A percentile compares a stretch with the other conserved stretches of the same genome.
phyloP scores from a whole-genome alignment of 2,113 vertebrate genomes.

The Epinephelus lanceolatus region DNA sequence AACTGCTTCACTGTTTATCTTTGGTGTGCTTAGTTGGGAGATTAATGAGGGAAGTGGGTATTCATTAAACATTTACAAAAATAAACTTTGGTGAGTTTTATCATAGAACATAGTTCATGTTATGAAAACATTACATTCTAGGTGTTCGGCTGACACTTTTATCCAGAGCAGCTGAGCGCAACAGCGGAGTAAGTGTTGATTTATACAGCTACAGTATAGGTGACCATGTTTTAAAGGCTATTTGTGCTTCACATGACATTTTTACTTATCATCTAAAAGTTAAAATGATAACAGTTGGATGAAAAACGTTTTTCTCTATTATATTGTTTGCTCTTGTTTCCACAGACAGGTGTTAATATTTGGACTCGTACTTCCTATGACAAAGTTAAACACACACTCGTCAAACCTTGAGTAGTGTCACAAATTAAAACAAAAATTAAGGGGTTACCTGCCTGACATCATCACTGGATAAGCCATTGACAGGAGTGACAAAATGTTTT shows the following conservation, averaged over 20 bases:
- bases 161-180: slow-evolving; percentile 33
- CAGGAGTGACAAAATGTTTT: neutral
- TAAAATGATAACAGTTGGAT: no score
- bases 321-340: neutral
- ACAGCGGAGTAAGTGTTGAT: neutral
- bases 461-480: neutral
- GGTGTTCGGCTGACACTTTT: slow-evolving; percentile 44
- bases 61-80: slow-evolving; percentile 74
- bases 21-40: slow-evolving; percentile 61
- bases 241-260: neutral
- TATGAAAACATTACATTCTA: slow-evolving; percentile 54
- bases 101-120: slow-evolving; percentile 62
- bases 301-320: no score
- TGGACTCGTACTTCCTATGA: slow-evolving; percentile 2
- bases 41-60: slow-evolving; percentile 73
- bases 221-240: neutral
- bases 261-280: neutral
- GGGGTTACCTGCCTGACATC: neutral
- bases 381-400: neutral
- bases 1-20: slow-evolving; percentile 78
- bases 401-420: neutral
- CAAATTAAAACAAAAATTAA: neutral
- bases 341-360: neutral
- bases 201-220: neutral
- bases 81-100: slow-evolving; percentile 66